Conservation (phyloP, 2,113 vertebrate species). For the Tringa solitaria region DNA sequence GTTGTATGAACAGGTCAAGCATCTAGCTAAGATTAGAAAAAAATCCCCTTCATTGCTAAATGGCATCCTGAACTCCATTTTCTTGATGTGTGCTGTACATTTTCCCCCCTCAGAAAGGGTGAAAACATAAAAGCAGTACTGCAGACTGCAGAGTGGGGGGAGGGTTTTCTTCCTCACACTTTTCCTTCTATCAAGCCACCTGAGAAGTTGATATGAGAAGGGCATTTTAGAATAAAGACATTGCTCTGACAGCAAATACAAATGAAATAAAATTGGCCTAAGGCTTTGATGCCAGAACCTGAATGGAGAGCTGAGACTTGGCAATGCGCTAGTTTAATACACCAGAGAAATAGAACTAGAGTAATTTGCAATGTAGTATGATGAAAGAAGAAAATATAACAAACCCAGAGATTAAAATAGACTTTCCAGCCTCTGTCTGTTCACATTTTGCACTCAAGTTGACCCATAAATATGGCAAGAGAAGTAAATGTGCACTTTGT, state of each 20-base stretch:
- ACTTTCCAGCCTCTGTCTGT: constrained; percentile 9
- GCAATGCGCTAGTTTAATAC: constrained; percentile 66
- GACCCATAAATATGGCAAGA: constrained; percentile 12
- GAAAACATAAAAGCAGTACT: constrained; percentile 64
- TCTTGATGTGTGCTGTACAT: background rate
- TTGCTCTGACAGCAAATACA: constrained; percentile 78
- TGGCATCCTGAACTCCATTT: constrained; percentile 23
- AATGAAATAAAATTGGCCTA: constrained; percentile 81
- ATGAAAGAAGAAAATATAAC: constrained; percentile 72
- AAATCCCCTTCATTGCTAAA: constrained; percentile 36
- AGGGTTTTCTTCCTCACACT: constrained; percentile 49
- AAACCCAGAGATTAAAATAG: constrained; percentile 57
- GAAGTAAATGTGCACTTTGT: background rate
- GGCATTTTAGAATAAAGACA: constrained; percentile 79
- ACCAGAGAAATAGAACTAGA: constrained; percentile 62
- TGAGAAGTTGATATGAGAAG: constrained; percentile 76
- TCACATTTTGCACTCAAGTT: background rate
- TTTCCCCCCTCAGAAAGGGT: background rate
- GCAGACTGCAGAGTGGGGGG: background rate
- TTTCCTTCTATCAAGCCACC: constrained; percentile 71
- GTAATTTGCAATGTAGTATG: constrained; percentile 63
- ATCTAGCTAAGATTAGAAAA: background rate
- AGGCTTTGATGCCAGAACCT: constrained; percentile 77
- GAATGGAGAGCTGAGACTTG: constrained; percentile 69
- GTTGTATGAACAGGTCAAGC: background rate